Base-by-base conservation (phyloP, 1,140 invertebrate species). In the Drosophila tristis region DNA sequence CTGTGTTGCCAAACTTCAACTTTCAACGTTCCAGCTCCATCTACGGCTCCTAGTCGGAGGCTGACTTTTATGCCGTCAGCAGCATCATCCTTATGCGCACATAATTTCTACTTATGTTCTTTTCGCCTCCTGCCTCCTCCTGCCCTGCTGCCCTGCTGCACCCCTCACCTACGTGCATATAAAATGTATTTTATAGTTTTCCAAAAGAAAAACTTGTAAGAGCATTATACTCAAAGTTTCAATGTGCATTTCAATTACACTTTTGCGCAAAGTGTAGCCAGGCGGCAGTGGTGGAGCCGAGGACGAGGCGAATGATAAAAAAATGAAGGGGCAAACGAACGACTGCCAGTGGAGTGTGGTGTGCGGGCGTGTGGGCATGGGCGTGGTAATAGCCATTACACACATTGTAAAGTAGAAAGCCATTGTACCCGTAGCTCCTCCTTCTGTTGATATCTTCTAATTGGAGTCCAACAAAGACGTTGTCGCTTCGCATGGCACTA, bases 111-210 rank as follows among this genome's bases (percentile, higher is more conserved):
- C 76, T 78, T 78, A 78, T 78, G 75, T 78, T 71, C 72, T 78
- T 78, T 78, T 23, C 63, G 42, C 20, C 23, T 0, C 42, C 25
- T 20, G 13, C 9, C 31, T n/a, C n/a, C n/a, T n/a, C n/a, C n/a
- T n/a, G n/a, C n/a, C 35, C 43, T 20, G 1, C 20, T 20, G 20
- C 20, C 20, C 20, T 1, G 20, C 20, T 1, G 11, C 15, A 2
- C 13, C 11, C 11, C 55, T 60, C 5, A 62, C 35, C 51, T 25
- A 62, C 35, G 53, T 48, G 42, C 51, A 73, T 79, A 79, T 77
- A 77, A 79, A 77, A 79, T 76, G 74, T 77, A 79, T 77, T 79
- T 79, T 77, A 79, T 77, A 79, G 77, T 79, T 77, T 67, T 76
- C 49, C 55, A 47, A 68, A 79, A 73, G 50, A 66, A 51, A 62